Conservation (phyloP, 2,888 invertebrate genomes). For the Drosophila ezoana region DNA sequence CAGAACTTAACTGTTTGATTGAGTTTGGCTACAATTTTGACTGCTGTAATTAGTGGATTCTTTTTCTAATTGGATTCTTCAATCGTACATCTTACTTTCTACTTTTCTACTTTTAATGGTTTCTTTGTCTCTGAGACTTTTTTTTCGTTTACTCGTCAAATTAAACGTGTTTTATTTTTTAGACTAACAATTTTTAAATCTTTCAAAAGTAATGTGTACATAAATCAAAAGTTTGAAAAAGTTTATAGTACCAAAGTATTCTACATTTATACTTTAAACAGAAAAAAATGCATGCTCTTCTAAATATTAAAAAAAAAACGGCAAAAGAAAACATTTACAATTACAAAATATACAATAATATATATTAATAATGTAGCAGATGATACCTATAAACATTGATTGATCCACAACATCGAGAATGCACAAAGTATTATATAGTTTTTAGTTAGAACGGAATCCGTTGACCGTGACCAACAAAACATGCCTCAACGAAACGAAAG, state of each 20-base stretch:
- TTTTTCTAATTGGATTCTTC: too few species aligned
- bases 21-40: too few species aligned
- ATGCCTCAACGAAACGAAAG: conserved; percentile 77
- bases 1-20: too few species aligned
- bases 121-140: background rate
- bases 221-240: background rate
- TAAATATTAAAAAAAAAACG: conserved; percentile 10
- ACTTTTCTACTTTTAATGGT: background rate
- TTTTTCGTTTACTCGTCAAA: too few species aligned
- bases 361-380: conserved; percentile 46
- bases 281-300: conserved; percentile 27
- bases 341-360: conserved; percentile 9
- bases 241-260: background rate
- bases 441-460: conserved; percentile 53
- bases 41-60: too few species aligned
- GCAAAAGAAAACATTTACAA: conserved; percentile 19
- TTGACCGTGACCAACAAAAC: conserved; percentile 66
- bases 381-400: conserved; percentile 77
- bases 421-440: conserved; percentile 55
- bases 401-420: conserved; percentile 84
- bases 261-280: background rate
- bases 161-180: too few species aligned
- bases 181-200: too few species aligned
- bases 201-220: too few species aligned
- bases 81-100: too few species aligned